Evolutionary conservation across 2,797 vertebrate genomes (phyloP).

Genomic region (Peromyscus eremicus): DNA sequence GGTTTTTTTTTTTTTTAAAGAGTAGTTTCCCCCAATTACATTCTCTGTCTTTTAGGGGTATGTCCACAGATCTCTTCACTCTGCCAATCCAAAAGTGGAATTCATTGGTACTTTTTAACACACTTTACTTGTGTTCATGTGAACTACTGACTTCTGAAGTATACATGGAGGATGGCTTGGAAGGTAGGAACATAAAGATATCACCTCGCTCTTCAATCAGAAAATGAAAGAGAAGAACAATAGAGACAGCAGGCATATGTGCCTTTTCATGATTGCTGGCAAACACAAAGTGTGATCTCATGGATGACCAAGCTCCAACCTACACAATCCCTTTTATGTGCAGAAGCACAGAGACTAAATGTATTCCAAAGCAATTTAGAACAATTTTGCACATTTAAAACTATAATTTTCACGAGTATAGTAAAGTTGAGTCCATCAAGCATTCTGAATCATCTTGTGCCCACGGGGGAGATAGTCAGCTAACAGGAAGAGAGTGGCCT

Average conservation of each 20-base stretch:
- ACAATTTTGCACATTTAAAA: slow-evolving; percentile 57
- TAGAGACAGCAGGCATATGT: neutral
- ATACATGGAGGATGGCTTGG: neutral
- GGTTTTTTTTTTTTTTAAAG: neutral
- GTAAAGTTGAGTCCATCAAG: slow-evolving; percentile 60
- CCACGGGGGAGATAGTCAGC: neutral
- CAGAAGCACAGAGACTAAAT: slow-evolving; percentile 24
- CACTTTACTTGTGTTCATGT: neutral
- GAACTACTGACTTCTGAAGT: neutral
- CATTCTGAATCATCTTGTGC: slow-evolving; percentile 25
- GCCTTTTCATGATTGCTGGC: neutral
- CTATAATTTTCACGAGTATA: slow-evolving; percentile 43
- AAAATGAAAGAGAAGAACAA: neutral
- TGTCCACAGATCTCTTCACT: neutral
- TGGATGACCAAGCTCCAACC: slow-evolving; percentile 25
- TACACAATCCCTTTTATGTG: neutral
- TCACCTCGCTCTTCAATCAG: neutral
- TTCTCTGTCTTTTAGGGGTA: neutral
- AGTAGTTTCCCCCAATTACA: neutral
- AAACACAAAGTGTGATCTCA: slow-evolving; percentile 46
- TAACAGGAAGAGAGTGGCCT: neutral
- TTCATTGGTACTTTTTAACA: neutral
- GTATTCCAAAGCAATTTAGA: slow-evolving; percentile 40
- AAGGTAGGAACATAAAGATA: neutral
- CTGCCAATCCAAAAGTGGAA: neutral